A percentile compares a stretch with the other conserved stretches of the same genome.
These are phyloP conservation scores for Cydia fagiglandana DNA, from an alignment of 1,140 invertebrate genomes.

Conservation along the genomic window DNA sequence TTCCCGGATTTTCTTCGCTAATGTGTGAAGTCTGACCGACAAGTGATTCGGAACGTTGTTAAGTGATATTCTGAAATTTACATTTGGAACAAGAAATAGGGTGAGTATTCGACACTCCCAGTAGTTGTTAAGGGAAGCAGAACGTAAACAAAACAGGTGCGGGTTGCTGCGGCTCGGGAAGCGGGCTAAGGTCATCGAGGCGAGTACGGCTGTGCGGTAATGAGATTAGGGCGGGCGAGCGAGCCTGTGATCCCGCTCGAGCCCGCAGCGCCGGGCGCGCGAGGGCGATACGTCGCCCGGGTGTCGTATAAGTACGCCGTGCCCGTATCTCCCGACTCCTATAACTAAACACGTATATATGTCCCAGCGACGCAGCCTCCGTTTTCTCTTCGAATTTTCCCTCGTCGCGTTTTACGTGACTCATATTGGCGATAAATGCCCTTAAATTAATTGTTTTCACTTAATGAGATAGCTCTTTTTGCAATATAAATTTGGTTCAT, in stretches of 20 bases:
- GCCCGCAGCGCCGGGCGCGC: slow-evolving; percentile 32
- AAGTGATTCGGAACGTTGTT: slow-evolving; percentile 28
- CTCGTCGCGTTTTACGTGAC: not conserved
- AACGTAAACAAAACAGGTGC: slow-evolving; percentile 32
- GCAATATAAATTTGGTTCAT: too few relatives aligned
- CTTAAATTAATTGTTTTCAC: too few relatives aligned
- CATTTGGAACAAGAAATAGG: slow-evolving; percentile 11
- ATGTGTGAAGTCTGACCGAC: slow-evolving; percentile 8
- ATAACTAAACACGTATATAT: not conserved
- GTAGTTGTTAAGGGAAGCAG: not conserved
- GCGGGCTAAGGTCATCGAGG: slow-evolving; percentile 57
- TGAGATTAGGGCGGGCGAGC: slow-evolving; percentile 60
- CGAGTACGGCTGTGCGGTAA: slow-evolving; percentile 58
- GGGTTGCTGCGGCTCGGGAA: slow-evolving; percentile 49
- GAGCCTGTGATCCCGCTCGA: slow-evolving; percentile 46
- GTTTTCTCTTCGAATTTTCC: not conserved
- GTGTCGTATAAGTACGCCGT: not conserved
- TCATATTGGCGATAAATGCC: not conserved
- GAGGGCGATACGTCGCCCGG: not conserved
- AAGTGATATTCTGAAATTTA: slow-evolving; percentile 4
- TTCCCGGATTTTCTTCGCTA: slow-evolving; percentile 15
- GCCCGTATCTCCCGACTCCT: not conserved
- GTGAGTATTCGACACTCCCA: not conserved
- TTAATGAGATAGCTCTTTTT: too few relatives aligned
- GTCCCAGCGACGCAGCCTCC: not conserved